phyloP scores from a whole-genome alignment of 2,113 vertebrate species.

The Triplophysa siluroides region DNA sequence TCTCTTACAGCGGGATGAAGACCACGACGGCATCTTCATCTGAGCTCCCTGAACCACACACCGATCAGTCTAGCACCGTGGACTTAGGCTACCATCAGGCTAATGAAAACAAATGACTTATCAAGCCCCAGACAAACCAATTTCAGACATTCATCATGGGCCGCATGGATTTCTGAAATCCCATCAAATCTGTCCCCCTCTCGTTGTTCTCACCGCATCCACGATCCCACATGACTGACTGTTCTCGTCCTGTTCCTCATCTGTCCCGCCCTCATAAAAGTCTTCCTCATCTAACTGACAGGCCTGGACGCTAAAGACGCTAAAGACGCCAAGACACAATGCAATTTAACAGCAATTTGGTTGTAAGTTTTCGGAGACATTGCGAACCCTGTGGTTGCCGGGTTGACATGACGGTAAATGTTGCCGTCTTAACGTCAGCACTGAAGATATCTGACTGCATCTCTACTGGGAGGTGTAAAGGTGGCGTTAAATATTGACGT shows the following conservation, averaged over 20 bases:
- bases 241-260: conserved; percentile 63
- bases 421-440: conserved; percentile 43
- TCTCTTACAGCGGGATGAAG: conserved; percentile 61
- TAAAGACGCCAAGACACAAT: conserved; percentile 61
- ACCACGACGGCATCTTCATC: conserved; percentile 42
- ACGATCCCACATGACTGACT: conserved; percentile 54
- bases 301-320: conserved; percentile 51
- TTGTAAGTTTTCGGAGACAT: conserved; percentile 51
- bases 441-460: conserved; percentile 41
- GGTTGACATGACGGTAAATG: conserved; percentile 55
- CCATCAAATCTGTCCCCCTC: conserved; percentile 72
- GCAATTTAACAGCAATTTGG: conserved; percentile 66
- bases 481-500: conserved; percentile 3
- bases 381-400: conserved; percentile 33
- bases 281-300: conserved; percentile 66
- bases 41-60: conserved; percentile 52
- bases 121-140: conserved; percentile 76
- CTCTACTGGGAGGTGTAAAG: conserved; percentile 42
- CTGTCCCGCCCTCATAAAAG: conserved; percentile 65
- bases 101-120: conserved; percentile 84
- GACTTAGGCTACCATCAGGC: conserved; percentile 66
- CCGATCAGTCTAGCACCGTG: conserved; percentile 50
- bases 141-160: conserved; percentile 80
- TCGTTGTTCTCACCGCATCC: conserved; percentile 58
- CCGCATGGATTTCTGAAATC: conserved; percentile 77